Conservation (phyloP, 92 coral and sea anemone genomes). For the Epizoanthus ramosus region DNA sequence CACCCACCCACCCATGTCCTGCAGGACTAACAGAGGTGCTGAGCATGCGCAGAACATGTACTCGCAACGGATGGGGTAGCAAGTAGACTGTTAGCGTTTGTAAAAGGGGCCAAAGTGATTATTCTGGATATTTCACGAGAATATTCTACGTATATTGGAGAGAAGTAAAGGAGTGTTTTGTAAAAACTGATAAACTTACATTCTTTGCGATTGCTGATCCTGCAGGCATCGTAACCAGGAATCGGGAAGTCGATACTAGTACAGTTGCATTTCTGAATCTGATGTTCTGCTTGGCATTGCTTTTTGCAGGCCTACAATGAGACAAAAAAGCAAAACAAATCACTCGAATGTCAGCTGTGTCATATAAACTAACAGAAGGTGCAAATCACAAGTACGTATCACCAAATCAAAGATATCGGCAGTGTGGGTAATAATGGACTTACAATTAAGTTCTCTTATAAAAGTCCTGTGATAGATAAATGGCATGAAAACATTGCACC, state of each 20-base stretch:
- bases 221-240: constrained; percentile 14
- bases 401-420: too few relatives aligned
- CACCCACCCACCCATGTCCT: too few relatives aligned
- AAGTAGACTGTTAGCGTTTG: too few relatives aligned
- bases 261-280: constrained; percentile 8
- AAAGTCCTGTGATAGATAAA: too few relatives aligned
- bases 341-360: not conserved
- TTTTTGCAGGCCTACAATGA: constrained; percentile 27
- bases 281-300: constrained; percentile 39
- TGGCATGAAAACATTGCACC: too few relatives aligned
- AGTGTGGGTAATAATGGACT: too few relatives aligned
- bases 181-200: not conserved
- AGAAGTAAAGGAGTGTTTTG: not conserved
- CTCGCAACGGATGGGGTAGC: too few relatives aligned
- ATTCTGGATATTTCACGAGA: not conserved
- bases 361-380: not conserved
- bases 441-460: too few relatives aligned
- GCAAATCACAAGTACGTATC: too few relatives aligned
- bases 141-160: not conserved
- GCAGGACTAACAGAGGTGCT: not conserved
- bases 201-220: constrained; percentile 21
- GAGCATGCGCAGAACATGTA: too few relatives aligned
- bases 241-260: constrained; percentile 35
- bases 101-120: not conserved
- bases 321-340: too few relatives aligned